phyloP scores from a whole-genome alignment of 2,797 vertebrate species.

The Oryzias sinensis region DNA sequence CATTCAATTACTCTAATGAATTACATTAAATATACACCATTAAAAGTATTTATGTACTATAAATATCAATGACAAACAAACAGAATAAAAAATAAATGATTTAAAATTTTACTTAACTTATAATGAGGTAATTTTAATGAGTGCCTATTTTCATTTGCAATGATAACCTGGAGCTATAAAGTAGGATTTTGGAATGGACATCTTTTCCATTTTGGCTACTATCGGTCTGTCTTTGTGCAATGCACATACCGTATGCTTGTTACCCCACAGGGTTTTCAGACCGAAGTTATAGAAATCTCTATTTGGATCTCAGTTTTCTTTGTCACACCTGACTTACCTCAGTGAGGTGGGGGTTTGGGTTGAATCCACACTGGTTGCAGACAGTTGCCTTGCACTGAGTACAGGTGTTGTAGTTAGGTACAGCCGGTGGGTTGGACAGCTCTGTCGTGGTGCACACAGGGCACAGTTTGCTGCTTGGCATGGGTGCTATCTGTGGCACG shows the following conservation, averaged over 20 bases:
- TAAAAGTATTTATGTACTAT: too few species aligned
- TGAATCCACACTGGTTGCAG: slow-evolving; percentile 99
- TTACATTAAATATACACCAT: slow-evolving; percentile 4
- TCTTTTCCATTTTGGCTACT: too few species aligned
- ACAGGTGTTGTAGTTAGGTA: slow-evolving; percentile 95
- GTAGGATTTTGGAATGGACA: too few species aligned
- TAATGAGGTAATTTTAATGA: background rate
- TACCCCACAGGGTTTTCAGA: background rate
- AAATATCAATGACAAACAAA: background rate
- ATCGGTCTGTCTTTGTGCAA: too few species aligned
- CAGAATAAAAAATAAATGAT: too few species aligned
- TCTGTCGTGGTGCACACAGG: slow-evolving; percentile 96
- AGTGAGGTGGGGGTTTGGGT: slow-evolving; percentile 95
- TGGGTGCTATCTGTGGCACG: slow-evolving; percentile 94
- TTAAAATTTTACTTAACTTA: background rate
- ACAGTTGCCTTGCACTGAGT: slow-evolving; percentile 94
- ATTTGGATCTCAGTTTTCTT: background rate
- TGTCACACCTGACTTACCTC: slow-evolving; percentile 60
- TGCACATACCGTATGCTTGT: too few species aligned
- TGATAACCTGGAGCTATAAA: too few species aligned
- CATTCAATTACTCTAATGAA: slow-evolving; percentile 11
- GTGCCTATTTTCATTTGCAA: too few species aligned
- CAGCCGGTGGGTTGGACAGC: slow-evolving; percentile 85
- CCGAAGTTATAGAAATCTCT: background rate
- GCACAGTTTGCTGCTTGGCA: slow-evolving; percentile 95